Base-by-base conservation (phyloP, 2,797 vertebrate species). In the Enteromius treurensis region DNA sequence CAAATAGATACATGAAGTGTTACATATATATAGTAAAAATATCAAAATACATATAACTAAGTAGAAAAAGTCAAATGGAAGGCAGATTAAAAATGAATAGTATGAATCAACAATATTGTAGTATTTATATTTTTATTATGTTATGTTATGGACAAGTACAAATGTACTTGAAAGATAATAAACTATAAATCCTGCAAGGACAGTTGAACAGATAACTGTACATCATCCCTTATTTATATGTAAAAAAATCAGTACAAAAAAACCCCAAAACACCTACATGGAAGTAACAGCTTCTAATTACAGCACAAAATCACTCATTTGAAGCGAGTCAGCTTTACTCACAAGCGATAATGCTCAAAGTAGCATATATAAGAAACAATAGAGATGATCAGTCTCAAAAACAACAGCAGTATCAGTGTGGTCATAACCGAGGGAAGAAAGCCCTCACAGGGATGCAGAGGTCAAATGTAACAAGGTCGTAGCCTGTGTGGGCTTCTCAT, bases 401-500 rank as follows among this genome's bases (percentile, higher is more conserved):
- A 69, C 32, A 47, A 29, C 34, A 17, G 17, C 21, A 40, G 70
- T 68, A 45, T 26, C 62, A 53, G 34, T 58, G n/a, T 75, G 23
- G 71, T 55, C 51, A 49, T 14, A 26, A 15, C 14, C 2, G 4
- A 47, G 42, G 1, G 62, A 79, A 65, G 68, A 71, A 58, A 80
- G 45, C 42, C 70, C 37, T 40, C 23, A 29, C 4, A 5, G 77
- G n/a, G 17, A 65, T 34, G 32, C 26, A 85, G 80, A 86, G 88
- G 85, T 87, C 69, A 88, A 23, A 34, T 78, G 71, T n/a, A 81
- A 87, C 32, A 82, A 87, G 80, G 47, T 86, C 85, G 51, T 53
- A 88, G 55, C 82, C 78, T 23, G 80, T 19, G 26, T 69, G 85
- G 86, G 90, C 84, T 88, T 88, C 88, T 68, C 21, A 67, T 67